Conservation (phyloP, 2,888 invertebrate species). For the Drosophila affinis region DNA sequence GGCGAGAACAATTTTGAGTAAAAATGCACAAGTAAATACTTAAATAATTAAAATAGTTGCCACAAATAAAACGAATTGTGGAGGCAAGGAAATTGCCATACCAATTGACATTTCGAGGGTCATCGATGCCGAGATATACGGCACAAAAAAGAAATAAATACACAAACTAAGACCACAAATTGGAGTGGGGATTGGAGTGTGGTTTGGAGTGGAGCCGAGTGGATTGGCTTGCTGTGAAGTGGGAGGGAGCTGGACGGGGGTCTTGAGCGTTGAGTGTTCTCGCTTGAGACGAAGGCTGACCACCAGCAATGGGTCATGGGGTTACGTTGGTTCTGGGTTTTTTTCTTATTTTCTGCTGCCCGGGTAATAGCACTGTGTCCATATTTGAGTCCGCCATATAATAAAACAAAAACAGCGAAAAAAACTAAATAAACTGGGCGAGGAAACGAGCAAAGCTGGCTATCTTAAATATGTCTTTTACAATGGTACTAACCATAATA, state of each 20-base stretch:
- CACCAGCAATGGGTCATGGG: slow-evolving; percentile 34
- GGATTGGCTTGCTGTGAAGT: slow-evolving; percentile 9
- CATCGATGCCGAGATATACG: slow-evolving; percentile 40
- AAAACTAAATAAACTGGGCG: slow-evolving; percentile 31
- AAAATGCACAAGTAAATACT: slow-evolving; percentile 41
- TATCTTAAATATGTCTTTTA: slow-evolving; percentile 71
- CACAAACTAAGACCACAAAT: slow-evolving; percentile 20
- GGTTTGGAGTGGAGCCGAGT: slow-evolving; percentile 23
- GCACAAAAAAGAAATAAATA: slow-evolving; percentile 12
- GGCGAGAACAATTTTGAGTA: slow-evolving; percentile 33
- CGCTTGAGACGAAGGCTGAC: slow-evolving; percentile 27
- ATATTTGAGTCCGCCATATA: slow-evolving; percentile 18
- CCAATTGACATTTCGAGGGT: slow-evolving; percentile 48
- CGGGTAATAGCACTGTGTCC: slow-evolving; percentile 14
- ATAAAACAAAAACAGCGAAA: background rate
- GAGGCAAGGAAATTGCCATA: slow-evolving; percentile 27
- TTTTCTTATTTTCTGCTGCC: background rate
- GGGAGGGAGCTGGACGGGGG: background rate
- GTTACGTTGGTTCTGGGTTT: slow-evolving; percentile 36
- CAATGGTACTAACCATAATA: slow-evolving; percentile 65
- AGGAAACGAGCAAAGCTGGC: slow-evolving; percentile 42
- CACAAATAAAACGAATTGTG: slow-evolving; percentile 3
- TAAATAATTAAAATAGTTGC: slow-evolving; percentile 32
- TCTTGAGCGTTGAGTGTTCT: slow-evolving; percentile 27
- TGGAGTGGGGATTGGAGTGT: slow-evolving; percentile 52